phyloP scores from a whole-genome alignment of 2,797 vertebrate species.

The Pseudochromis fuscus region DNA sequence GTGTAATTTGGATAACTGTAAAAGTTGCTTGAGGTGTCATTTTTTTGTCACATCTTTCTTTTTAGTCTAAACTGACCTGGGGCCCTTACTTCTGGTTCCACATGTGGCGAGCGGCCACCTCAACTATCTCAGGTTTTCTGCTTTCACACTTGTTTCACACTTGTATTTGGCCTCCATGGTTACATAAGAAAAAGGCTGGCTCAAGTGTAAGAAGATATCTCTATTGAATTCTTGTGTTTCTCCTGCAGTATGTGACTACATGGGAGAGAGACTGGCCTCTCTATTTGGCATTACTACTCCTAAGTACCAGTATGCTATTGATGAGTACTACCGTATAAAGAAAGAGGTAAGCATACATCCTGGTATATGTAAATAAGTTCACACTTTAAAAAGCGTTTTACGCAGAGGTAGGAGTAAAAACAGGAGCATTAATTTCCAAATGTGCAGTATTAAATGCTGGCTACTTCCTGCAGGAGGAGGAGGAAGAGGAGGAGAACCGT shows the following conservation, averaged over 20 bases:
- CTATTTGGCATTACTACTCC: conserved; percentile 95
- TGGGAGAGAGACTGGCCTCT: conserved; percentile 96
- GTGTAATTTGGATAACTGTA: too few relatives aligned
- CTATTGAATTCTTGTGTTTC: neutral
- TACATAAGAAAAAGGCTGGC: neutral
- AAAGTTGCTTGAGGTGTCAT: neutral
- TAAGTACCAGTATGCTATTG: conserved; percentile 99
- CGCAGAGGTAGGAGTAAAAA: neutral
- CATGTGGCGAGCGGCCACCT: conserved; percentile 94
- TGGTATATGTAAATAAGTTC: conserved; percentile 7
- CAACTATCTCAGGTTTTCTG: conserved; percentile 94
- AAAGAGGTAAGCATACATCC: conserved; percentile 88
- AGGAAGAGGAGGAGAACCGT: conserved; percentile 95
- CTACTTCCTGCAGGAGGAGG: conserved; percentile 89
- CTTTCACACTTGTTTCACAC: neutral
- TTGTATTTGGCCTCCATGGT: neutral
- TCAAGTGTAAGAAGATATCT: neutral
- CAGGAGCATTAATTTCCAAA: neutral
- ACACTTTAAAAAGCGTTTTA: neutral
- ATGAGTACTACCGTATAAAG: conserved; percentile 98
- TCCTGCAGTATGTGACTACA: conserved; percentile 93
- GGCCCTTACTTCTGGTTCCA: conserved; percentile 98
- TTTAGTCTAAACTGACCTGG: conserved; percentile 94
- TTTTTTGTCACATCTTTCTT: conserved; percentile 15
- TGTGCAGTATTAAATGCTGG: neutral